These are phyloP conservation scores for Wiebesia pumilae DNA, from an alignment of 1,140 invertebrate species.

Conservation along the genomic window DNA sequence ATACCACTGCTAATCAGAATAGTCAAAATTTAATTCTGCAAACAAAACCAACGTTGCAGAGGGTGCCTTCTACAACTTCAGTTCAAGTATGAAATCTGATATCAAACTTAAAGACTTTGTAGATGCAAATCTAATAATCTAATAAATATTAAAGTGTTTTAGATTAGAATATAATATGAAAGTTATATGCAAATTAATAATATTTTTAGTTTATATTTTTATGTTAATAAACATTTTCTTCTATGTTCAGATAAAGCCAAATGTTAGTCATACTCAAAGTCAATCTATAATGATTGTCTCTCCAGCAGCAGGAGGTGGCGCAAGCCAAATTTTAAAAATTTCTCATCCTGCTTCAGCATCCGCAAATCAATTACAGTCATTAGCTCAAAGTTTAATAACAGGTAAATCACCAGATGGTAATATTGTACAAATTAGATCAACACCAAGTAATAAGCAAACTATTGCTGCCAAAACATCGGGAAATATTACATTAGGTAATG, in stretches of 20 bases:
- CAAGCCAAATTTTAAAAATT: slow-evolving; percentile 73
- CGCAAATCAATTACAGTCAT: slow-evolving; percentile 68
- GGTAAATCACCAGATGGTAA: slow-evolving; percentile 73
- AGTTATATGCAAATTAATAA: slow-evolving; percentile 31
- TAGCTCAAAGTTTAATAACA: slow-evolving; percentile 72
- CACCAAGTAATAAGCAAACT: slow-evolving; percentile 56
- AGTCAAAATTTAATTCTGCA: slow-evolving; percentile 71
- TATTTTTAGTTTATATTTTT: slow-evolving; percentile 32
- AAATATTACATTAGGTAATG: slow-evolving; percentile 66
- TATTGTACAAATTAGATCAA: slow-evolving; percentile 71
- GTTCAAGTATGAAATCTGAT: slow-evolving; percentile 62
- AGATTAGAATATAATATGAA: neutral
- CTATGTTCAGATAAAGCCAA: slow-evolving; percentile 65
- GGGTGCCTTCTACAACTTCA: slow-evolving; percentile 61
- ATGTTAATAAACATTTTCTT: slow-evolving; percentile 18
- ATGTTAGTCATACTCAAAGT: slow-evolving; percentile 64
- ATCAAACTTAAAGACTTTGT: neutral
- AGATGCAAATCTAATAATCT: neutral
- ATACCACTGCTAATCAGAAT: slow-evolving; percentile 67
- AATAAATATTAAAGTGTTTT: neutral
- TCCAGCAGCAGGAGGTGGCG: slow-evolving; percentile 68
- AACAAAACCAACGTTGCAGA: slow-evolving; percentile 70
- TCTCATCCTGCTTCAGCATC: slow-evolving; percentile 72
- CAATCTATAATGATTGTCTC: slow-evolving; percentile 74
- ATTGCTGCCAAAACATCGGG: slow-evolving; percentile 58